Evolutionary conservation across 2,888 invertebrate species (phyloP), one percentile per base, ranked within the genome.

Genomic region (Embidobia sp.): DNA sequence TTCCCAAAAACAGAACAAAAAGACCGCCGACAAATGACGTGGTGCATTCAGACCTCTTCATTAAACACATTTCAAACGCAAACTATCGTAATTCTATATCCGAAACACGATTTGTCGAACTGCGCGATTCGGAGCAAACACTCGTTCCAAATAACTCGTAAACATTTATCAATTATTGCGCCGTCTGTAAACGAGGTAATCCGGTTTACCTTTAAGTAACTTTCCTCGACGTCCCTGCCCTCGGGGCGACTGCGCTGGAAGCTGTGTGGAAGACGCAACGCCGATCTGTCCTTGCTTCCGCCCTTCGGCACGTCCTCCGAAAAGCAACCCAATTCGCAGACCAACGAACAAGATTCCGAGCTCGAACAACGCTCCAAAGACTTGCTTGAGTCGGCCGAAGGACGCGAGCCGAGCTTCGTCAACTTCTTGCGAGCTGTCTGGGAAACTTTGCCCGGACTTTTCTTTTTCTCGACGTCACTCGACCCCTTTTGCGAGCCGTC

Each of bases 201-300:
- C 29, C 11, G 3, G 11, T 57, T 57, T 44, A 57, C 57, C 31
- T 42, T 16, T n/a, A 13, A 44, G 8, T 11, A 40, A 46, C 16
- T 49, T 29, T 5, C 40, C 6, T 37, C 29, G 16, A 7, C 16
- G 19, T 48, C 18, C 1, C 40, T 27, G 11, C 18, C 29, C 29
- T 63, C 40, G 7, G 63, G 49, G 18, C 19, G 40, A 40, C 63
- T 49, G 27, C 63, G 48, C 37, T 40, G 48, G 0, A 48, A 37
- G 11, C n/a, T 16, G 16, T 26, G 10, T 3, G 3, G 6, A 22
- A 22, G 22, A 22, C 22, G 11, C 4, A 22, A 8, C 26, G 0
- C 16, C 18, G 19, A 13, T 40, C 40, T 27, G 18, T 10, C 27
- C 27, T 55, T 37, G 55, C 18, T 42, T 55, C 5, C 11, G n/a